Base-by-base conservation (phyloP, 2,888 invertebrate genomes). In the Oeneis ivallda region DNA sequence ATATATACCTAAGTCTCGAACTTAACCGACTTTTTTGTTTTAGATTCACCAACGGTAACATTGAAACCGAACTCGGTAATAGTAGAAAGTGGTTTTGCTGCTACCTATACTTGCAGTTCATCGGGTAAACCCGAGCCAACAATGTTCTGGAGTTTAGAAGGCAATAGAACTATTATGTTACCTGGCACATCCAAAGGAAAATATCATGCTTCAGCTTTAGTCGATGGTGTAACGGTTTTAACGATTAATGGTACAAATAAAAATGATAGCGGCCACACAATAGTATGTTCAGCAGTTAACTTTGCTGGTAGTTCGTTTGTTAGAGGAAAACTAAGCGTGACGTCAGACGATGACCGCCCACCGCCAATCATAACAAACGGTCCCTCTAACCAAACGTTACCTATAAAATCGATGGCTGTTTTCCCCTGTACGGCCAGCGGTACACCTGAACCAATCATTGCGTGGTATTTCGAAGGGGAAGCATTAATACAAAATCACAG, bases 351-450 rank as follows among this genome's bases (percentile, higher is more conserved):
- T 87, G 96, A 96, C 82, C 92, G 95, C 75, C 96, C 96, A 78
- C 98, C 98, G 67, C 98, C 98, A 66, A 95, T 98, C 76, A 98
- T 98, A 82, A 94, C 95, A 77, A 94, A 95, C 79, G 98, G 98
- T 45, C 98, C 98, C 67, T 96, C 96, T 79, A 98, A 98, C 92
- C 98, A 98, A 93, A 98, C 98, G 57, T 90, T 98, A 79, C 97
- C 98, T 68, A 93, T 96, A 72, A 96, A 96, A 85, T 96, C 97
- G 65, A 94, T 96, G 79, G 98, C 97, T 58, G 94, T 96, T 79
- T 92, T 98, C 79, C 95, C 96, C 50, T 98, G 98, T 81, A 94
- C 95, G 75, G 97, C 96, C 1, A 93, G 93, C 71, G 97, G 97
- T 53, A 94, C 94, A 79, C 97, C 97, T 70, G 94, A 94, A 71